phyloP scores from a whole-genome alignment of 2,888 invertebrate genomes.

The Scaeva pyrastri region DNA sequence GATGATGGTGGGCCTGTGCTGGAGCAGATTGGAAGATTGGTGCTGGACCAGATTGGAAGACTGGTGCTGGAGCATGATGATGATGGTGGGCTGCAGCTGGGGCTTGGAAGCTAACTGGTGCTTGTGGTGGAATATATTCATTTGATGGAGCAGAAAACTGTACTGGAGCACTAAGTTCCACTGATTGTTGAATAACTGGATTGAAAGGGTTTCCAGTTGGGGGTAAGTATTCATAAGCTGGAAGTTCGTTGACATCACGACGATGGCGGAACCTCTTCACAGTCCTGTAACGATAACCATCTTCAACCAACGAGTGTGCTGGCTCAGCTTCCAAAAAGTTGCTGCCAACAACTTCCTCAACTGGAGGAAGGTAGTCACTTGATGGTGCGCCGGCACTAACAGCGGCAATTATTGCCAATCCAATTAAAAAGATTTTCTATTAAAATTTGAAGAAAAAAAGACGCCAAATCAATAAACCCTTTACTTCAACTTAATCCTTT shows the following conservation, averaged over 20 bases:
- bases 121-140: constrained; percentile 65
- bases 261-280: constrained; percentile 68
- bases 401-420: constrained; percentile 69
- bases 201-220: constrained; percentile 38
- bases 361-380: constrained; percentile 65
- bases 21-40: constrained; percentile 3
- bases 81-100: constrained; percentile 38
- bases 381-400: constrained; percentile 64
- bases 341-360: constrained; percentile 43
- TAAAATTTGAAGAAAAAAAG: constrained; percentile 17
- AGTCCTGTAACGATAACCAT: constrained; percentile 70
- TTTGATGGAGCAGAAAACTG: constrained; percentile 31
- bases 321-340: constrained; percentile 64
- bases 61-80: constrained; percentile 30
- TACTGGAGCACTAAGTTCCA: constrained; percentile 4
- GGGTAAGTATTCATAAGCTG: constrained; percentile 55
- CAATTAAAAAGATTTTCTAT: constrained; percentile 65
- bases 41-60: constrained; percentile 22
- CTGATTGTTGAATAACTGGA: constrained; percentile 25
- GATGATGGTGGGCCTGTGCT: constrained; percentile 18
- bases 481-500: neutral
- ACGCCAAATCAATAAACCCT: neutral
- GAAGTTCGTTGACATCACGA: constrained; percentile 68
- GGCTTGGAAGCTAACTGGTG: constrained; percentile 45
- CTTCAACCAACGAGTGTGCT: constrained; percentile 61